These are phyloP conservation scores for Cheirogaleus medius DNA, from an alignment of 2,113 vertebrate genomes.

Conservation along the genomic window DNA sequence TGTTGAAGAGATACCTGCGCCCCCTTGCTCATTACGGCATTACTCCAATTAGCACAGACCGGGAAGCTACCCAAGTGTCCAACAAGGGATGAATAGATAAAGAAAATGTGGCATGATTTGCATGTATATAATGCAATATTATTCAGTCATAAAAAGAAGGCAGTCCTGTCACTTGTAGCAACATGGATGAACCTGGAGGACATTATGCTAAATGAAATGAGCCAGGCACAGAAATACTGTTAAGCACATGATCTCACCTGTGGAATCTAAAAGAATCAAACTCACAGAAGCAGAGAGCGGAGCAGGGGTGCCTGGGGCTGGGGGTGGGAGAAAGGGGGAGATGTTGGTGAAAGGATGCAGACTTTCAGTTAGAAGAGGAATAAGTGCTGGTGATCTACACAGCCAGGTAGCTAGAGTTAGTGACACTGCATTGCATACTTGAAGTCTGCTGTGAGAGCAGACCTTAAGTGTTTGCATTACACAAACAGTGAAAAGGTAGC, in stretches of 20 bases:
- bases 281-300: not conserved
- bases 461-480: not conserved
- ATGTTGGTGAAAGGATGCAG: not conserved
- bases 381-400: no score
- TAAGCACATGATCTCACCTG: not conserved
- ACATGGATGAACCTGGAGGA: not conserved
- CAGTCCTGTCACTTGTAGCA: not conserved
- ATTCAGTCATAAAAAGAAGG: not conserved
- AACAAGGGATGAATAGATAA: not conserved
- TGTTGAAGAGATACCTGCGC: not conserved
- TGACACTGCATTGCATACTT: accelerated
- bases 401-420: not conserved
- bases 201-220: not conserved
- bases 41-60: not conserved
- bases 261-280: not conserved
- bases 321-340: no score
- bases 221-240: not conserved
- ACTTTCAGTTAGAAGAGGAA: not conserved
- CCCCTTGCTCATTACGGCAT: not conserved
- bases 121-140: not conserved
- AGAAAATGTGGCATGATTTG: not conserved
- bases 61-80: not conserved
- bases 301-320: not conserved
- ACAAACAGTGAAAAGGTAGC: not conserved
- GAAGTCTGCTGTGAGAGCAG: not conserved